Evolutionary conservation across 2,113 vertebrate species (phyloP).

Genomic region (Nyctereutes procyonoides): DNA sequence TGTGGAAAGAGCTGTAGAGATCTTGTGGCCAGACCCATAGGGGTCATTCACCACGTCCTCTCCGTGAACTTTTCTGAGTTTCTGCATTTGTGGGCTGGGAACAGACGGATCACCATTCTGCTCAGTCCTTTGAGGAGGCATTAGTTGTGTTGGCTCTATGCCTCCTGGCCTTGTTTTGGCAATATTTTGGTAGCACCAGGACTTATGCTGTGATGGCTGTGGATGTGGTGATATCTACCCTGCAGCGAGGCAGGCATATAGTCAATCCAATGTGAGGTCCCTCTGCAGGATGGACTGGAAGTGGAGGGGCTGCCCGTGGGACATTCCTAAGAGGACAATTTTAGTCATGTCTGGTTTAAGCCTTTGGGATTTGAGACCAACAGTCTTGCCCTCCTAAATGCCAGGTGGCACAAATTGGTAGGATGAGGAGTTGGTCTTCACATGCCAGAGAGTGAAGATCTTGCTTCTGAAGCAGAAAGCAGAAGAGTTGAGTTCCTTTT

Average conservation of each 20-base stretch:
- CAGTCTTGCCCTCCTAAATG: not conserved
- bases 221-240: not conserved
- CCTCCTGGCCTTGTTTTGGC: not conserved
- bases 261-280: not conserved
- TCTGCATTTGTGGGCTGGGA: not conserved
- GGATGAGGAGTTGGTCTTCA: not conserved
- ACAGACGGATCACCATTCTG: not conserved
- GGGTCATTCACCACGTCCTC: not conserved
- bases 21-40: not conserved
- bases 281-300: not conserved
- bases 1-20: not conserved
- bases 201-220: not conserved
- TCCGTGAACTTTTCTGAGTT: not conserved
- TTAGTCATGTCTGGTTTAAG: not conserved
- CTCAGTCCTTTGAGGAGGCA: not conserved
- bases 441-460: not conserved
- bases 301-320: not conserved
- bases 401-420: not conserved
- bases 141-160: not conserved
- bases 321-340: not conserved
- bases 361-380: not conserved
- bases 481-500: not conserved
- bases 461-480: not conserved
- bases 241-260: not conserved
- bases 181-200: not conserved